A percentile compares a stretch with the other conserved stretches of the same genome.
phyloP scores from a whole-genome alignment of 2,113 vertebrate species.

The Poeciliopsis retropinna region DNA sequence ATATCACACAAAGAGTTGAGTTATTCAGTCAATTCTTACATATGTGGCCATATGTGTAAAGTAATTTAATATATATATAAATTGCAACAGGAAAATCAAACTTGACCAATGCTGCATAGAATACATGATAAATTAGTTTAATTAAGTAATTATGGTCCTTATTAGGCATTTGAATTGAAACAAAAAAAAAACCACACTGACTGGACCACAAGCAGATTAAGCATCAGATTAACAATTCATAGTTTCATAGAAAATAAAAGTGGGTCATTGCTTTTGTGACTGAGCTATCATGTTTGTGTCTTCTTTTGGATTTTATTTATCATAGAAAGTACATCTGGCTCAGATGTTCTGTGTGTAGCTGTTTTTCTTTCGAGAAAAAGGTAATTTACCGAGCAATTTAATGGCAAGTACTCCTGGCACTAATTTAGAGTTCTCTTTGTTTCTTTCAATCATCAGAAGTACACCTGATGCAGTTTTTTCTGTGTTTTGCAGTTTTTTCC shows the following conservation, averaged over 20 bases:
- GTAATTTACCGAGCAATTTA: too few species aligned
- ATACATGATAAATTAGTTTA: background rate
- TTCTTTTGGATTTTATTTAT: too few species aligned
- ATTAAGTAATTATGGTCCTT: background rate
- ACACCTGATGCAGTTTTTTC: too few species aligned
- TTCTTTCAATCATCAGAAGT: too few species aligned
- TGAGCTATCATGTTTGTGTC: too few species aligned
- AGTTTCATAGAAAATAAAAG: background rate
- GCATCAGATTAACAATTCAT: background rate
- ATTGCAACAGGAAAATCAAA: background rate
- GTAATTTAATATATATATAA: background rate
- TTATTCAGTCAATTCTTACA: slow-evolving; percentile 5
- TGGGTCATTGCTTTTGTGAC: too few species aligned
- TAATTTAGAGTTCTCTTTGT: too few species aligned
- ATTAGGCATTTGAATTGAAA: background rate
- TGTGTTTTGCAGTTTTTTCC: too few species aligned
- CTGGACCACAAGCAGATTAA: background rate
- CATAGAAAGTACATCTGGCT: too few species aligned
- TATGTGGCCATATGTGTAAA: background rate
- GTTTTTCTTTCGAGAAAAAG: too few species aligned
- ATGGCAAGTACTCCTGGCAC: too few species aligned
- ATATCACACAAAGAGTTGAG: background rate
- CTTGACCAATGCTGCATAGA: background rate
- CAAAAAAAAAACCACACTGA: background rate
- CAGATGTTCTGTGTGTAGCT: too few species aligned